Conservation (phyloP, 2,797 vertebrate genomes). For the Darevskia nairensis region DNA sequence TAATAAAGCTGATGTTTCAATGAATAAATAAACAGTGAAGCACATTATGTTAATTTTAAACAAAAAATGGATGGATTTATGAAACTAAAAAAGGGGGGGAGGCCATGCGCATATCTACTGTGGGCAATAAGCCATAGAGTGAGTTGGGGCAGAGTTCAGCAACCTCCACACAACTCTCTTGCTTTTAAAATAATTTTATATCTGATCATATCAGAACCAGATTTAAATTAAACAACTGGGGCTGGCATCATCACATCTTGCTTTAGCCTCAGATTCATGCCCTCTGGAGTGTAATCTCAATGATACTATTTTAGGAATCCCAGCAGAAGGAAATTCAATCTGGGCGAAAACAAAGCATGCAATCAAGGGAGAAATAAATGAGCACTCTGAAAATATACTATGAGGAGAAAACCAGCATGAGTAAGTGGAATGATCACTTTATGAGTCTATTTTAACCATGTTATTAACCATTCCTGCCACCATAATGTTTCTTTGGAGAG, state of each 20-base stretch:
- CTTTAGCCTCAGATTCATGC: slow-evolving; percentile 42
- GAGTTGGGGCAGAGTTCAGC: background rate
- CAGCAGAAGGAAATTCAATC: slow-evolving; percentile 37
- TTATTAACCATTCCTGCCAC: slow-evolving; percentile 37
- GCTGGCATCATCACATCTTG: slow-evolving; percentile 5
- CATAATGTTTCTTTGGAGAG: slow-evolving; percentile 25
- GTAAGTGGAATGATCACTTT: slow-evolving; percentile 3
- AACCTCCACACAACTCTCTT: background rate
- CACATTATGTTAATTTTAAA: background rate
- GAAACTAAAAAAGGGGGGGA: background rate
- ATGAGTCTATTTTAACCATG: slow-evolving; percentile 38
- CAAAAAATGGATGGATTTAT: background rate
- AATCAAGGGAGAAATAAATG: slow-evolving; percentile 60
- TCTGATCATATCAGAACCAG: background rate
- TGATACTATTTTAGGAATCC: slow-evolving; percentile 49
- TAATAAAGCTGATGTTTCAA: background rate
- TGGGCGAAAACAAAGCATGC: slow-evolving; percentile 56
- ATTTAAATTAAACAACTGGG: slow-evolving; percentile 11
- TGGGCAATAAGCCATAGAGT: no score
- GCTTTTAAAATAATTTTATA: background rate
- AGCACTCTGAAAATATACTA: slow-evolving; percentile 30
- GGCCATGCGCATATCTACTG: background rate
- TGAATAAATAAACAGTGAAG: background rate
- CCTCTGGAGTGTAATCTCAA: slow-evolving; percentile 17
- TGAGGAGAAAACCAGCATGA: slow-evolving; percentile 38